Percentiles rank a stretch among this genome's conserved stretches.
Conservation (phyloP, 2,888 invertebrate species). For the Mallateleia sp. region DNA sequence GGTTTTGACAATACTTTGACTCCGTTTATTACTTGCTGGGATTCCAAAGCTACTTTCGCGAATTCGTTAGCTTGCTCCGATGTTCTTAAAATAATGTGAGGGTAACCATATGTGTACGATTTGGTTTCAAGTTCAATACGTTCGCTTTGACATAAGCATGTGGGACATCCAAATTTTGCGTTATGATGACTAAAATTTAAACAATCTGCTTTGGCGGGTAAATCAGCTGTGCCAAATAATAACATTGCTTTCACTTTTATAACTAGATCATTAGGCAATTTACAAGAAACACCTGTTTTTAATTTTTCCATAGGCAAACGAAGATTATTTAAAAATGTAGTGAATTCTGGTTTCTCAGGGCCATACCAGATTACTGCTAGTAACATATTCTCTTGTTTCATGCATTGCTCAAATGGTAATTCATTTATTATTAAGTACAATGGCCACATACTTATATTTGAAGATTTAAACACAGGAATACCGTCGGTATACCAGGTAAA, state of each 20-base stretch:
- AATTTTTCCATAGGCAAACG: not conserved
- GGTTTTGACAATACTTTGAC: too few relatives aligned
- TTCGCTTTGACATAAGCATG: slow-evolving; percentile 35
- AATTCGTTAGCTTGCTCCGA: slow-evolving; percentile 46
- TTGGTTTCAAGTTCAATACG: not conserved
- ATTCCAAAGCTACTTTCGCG: slow-evolving; percentile 45
- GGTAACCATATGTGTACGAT: too few relatives aligned
- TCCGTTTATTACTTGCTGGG: slow-evolving; percentile 48
- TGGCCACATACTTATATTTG: slow-evolving; percentile 44
- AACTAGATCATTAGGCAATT: slow-evolving; percentile 3
- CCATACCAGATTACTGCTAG: slow-evolving; percentile 38
- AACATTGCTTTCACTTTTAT: slow-evolving; percentile 33
- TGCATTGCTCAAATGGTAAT: slow-evolving; percentile 28
- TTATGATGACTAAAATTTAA: slow-evolving; percentile 44
- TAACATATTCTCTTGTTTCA: slow-evolving; percentile 52
- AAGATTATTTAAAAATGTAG: slow-evolving; percentile 25
- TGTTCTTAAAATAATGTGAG: too few relatives aligned
- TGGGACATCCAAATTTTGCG: slow-evolving; percentile 25
- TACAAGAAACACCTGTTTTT: not conserved
- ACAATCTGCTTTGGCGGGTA: slow-evolving; percentile 41
- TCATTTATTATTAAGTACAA: slow-evolving; percentile 51
- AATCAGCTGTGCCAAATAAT: slow-evolving; percentile 46
- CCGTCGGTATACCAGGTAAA: too few relatives aligned
- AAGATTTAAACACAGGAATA: slow-evolving; percentile 63
- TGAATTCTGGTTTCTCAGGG: slow-evolving; percentile 41